phyloP scores from a whole-genome alignment of 1,140 invertebrate species.

The Anastrepha ludens region DNA sequence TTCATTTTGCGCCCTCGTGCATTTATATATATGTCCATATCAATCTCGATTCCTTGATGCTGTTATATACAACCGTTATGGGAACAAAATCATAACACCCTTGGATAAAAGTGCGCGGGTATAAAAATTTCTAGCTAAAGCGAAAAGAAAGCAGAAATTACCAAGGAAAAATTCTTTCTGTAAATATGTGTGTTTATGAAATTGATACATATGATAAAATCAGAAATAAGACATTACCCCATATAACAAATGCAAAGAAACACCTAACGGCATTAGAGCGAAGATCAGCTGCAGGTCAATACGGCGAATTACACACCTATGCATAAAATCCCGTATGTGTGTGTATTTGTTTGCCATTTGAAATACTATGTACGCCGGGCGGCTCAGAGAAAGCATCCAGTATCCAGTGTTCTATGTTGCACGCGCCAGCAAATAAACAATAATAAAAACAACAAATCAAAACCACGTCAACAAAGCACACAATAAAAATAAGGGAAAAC shows the following conservation, averaged over 20 bases:
- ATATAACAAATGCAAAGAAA: background rate
- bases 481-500: conserved; percentile 59
- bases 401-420: background rate
- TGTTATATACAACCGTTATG: too few species aligned
- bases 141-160: too few species aligned
- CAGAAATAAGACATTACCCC: too few species aligned
- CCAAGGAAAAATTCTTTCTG: too few species aligned
- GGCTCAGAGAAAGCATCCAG: background rate
- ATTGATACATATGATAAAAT: too few species aligned
- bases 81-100: too few species aligned
- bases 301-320: background rate
- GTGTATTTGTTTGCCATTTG: background rate
- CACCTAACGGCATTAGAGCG: background rate
- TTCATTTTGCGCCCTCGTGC: too few species aligned
- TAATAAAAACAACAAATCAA: conserved; percentile 25
- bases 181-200: too few species aligned
- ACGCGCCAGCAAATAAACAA: conserved; percentile 22
- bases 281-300: conserved; percentile 21
- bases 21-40: too few species aligned
- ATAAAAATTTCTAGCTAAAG: too few species aligned
- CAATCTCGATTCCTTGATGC: too few species aligned
- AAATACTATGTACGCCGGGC: background rate
- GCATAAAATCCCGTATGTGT: background rate
- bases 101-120: too few species aligned
- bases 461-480: conserved; percentile 13